These are phyloP conservation scores for Pogonomyrmex californicus DNA, from an alignment of 1,140 invertebrate genomes.

Conservation along the genomic window DNA sequence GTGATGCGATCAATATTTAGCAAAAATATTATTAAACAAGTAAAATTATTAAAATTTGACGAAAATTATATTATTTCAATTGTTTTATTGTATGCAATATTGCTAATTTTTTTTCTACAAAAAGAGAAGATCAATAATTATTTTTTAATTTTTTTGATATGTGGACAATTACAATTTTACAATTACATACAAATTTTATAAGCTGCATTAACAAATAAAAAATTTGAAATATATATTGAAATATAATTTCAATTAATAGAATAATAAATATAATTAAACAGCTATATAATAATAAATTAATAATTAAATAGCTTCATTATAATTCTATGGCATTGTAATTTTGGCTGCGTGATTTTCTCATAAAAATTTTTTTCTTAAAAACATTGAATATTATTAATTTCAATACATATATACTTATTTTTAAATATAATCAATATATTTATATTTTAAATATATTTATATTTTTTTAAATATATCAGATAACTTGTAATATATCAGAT, in stretches of 20 bases:
- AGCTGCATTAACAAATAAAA: not conserved
- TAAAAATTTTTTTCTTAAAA: not conserved
- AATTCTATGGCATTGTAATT: not conserved
- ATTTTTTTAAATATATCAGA: not conserved
- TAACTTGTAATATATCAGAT: not conserved
- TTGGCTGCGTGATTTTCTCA: not conserved
- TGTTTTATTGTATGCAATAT: not conserved
- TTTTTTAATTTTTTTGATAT: not conserved
- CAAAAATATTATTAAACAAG: not conserved
- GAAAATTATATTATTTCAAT: not conserved
- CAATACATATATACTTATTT: not conserved
- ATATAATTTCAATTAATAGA: not conserved
- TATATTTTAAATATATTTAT: not conserved
- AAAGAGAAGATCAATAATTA: conserved; percentile 1
- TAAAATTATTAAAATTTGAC: not conserved
- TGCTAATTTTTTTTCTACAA: not conserved
- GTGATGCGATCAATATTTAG: conserved; percentile 33
- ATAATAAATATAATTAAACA: not conserved
- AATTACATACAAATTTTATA: not conserved
- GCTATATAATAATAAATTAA: not conserved
- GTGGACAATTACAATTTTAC: not conserved
- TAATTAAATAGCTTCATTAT: not conserved
- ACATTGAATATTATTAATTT: not conserved
- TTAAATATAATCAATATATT: not conserved
- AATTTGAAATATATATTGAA: not conserved